Evolutionary conservation across 1,140 invertebrate species (phyloP).

Genomic region (Drosophila guanche): DNA sequence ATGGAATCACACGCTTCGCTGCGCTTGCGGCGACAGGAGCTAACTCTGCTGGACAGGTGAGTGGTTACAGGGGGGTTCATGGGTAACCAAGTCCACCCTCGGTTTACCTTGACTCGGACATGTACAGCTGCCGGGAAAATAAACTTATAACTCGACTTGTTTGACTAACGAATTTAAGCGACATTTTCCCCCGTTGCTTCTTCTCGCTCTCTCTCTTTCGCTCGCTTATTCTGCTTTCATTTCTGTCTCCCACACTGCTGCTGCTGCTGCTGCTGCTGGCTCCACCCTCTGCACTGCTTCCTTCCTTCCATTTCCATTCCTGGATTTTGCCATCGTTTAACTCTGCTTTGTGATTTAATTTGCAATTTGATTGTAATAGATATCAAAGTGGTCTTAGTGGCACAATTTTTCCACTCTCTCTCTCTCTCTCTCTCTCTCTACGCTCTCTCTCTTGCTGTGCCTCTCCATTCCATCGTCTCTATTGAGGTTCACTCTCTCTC

Average conservation of each 20-base stretch:
- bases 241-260: neutral
- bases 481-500: neutral
- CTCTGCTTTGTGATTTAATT: constrained; percentile 72
- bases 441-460: neutral
- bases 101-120: constrained; percentile 69
- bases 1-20: constrained; percentile 77
- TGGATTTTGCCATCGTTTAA: constrained; percentile 20
- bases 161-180: constrained; percentile 81
- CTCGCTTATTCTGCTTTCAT: neutral
- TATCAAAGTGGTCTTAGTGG: constrained; percentile 59
- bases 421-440: neutral
- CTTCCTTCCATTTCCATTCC: constrained; percentile 19
- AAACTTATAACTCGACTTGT: constrained; percentile 81
- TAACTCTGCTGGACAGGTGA: neutral
- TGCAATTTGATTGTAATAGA: constrained; percentile 80
- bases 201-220: constrained; percentile 3
- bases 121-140: constrained; percentile 79
- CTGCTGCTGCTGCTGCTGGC: neutral
- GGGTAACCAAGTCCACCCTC: constrained; percentile 10
- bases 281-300: constrained; percentile 26
- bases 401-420: constrained; percentile 28
- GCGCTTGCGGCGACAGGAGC: constrained; percentile 48
- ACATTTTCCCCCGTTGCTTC: constrained; percentile 48
- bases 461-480: too few species aligned
- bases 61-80: neutral